Percentiles rank a stretch among this genome's conserved stretches.
These are phyloP conservation scores for Hesperophylax magnus DNA, from an alignment of 1,140 invertebrate species.

Conservation along the genomic window DNA sequence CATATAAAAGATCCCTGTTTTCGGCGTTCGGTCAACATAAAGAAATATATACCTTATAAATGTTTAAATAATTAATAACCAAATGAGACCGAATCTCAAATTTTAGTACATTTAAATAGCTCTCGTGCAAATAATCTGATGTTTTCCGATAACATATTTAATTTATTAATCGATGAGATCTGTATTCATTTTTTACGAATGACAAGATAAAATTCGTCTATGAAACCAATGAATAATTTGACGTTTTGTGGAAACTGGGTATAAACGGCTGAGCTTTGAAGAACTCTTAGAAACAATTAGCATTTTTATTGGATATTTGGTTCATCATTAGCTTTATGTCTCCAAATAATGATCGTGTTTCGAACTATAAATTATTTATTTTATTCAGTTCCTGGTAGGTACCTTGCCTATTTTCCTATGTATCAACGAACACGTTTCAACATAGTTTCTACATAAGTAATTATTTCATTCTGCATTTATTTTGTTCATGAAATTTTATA, in stretches of 20 bases:
- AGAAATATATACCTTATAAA: neutral
- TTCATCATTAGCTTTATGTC: neutral
- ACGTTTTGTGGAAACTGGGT: neutral
- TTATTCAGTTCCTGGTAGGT: no score
- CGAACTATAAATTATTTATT: no score
- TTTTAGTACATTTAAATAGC: constrained; percentile 26
- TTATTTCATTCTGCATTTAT: no score
- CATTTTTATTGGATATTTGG: constrained; percentile 8
- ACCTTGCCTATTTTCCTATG: no score
- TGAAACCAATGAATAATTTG: neutral
- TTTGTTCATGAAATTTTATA: no score
- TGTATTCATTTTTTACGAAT: constrained; percentile 7
- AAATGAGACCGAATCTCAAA: constrained; percentile 15
- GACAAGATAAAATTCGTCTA: neutral
- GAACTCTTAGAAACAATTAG: constrained; percentile 23
- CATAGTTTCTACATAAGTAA: no score
- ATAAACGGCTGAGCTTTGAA: neutral
- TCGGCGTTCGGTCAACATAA: no score
- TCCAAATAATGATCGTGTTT: no score
- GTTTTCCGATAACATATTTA: constrained; percentile 5
- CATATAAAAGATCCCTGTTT: no score
- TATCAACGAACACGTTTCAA: no score
- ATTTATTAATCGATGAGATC: constrained; percentile 4
- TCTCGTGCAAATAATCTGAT: constrained; percentile 21
- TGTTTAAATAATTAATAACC: constrained; percentile 21